Base-by-base conservation (phyloP, 2,113 vertebrate genomes). In the Oreochromis spilurus region DNA sequence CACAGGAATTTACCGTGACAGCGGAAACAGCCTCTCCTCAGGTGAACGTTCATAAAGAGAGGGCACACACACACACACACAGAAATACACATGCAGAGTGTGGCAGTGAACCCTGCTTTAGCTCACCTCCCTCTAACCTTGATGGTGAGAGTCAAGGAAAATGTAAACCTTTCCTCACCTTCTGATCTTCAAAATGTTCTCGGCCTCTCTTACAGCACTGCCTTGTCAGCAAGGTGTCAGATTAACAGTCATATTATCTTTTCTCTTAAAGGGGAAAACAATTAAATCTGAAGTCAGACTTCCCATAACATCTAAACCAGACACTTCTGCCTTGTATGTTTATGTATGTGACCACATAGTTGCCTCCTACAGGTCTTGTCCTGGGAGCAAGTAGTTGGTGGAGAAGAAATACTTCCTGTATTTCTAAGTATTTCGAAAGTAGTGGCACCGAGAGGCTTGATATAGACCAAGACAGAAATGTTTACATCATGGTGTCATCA, bases 1-100 rank as follows among this genome's bases (percentile, higher is more conserved):
- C 58, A 21, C 31, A 94, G 93, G 95, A 95, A 96, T 96, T 92
- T 93, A 95, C 94, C 94, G 84, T 95, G 88, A 95, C 89, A 93
- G 91, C 58, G 94, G 93, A 95, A 95, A 95, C 93, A 92, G 89
- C 89, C 84, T 95, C 90, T 92, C 87, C 91, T 95, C 43, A 38
- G 60, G 60, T 65, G 60, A 65, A 65, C 4, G 31, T 65, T 65
- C 4, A 36, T 65, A 38, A 65, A 65, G 6, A 12, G 60, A 38
- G 60, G 17, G 0, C 48, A 11, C 81, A 31, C 88, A 81, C 75
- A 77, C 75, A 77, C 75, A 45, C 57, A 72, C 52, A 83, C 24
- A 52, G 58, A 88, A 29, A 83, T 82, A 87, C 62, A 58, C 81
- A 87, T 38, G 48, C 84, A 89, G 88, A 94, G 91, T 90, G 94